Conservation (phyloP, 2,797 vertebrate genomes). For the Cossypha niveicapilla region DNA sequence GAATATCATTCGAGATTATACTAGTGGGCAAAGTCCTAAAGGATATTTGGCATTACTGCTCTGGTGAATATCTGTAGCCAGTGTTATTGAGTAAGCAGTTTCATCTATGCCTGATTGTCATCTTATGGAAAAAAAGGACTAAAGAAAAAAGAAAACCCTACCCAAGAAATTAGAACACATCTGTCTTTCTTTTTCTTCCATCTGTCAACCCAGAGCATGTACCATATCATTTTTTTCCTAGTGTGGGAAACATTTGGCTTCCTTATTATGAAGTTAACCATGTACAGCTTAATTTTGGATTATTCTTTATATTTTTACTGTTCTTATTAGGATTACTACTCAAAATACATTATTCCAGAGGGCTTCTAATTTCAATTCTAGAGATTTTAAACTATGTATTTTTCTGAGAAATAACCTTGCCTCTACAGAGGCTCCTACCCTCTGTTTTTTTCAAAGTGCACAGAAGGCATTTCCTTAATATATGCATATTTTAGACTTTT, state of each 20-base stretch:
- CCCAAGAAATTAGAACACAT: slow-evolving; percentile 60
- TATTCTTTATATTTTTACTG: not conserved
- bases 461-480: not conserved
- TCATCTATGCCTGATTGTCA: not conserved
- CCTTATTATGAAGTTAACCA: slow-evolving; percentile 4
- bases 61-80: not conserved
- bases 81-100: slow-evolving; percentile 10
- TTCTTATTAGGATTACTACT: not conserved
- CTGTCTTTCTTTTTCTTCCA: slow-evolving; percentile 59
- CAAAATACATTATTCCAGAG: not conserved
- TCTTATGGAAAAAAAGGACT: not conserved
- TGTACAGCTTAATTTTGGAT: not conserved
- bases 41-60: slow-evolving; percentile 22
- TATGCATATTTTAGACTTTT: not conserved
- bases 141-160: not conserved
- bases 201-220: slow-evolving; percentile 41
- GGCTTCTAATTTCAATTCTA: not conserved
- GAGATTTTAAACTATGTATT: not conserved
- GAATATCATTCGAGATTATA: not conserved
- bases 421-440: not conserved
- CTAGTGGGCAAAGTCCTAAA: slow-evolving; percentile 25
- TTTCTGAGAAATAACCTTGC: not conserved
- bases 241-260: slow-evolving; percentile 4
- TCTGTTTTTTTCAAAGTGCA: not conserved
- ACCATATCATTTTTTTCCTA: not conserved